Evolutionary conservation across 2,797 vertebrate species (phyloP), one percentile per base, ranked within the genome.

Genomic region (Silurus lanzhouensis): DNA sequence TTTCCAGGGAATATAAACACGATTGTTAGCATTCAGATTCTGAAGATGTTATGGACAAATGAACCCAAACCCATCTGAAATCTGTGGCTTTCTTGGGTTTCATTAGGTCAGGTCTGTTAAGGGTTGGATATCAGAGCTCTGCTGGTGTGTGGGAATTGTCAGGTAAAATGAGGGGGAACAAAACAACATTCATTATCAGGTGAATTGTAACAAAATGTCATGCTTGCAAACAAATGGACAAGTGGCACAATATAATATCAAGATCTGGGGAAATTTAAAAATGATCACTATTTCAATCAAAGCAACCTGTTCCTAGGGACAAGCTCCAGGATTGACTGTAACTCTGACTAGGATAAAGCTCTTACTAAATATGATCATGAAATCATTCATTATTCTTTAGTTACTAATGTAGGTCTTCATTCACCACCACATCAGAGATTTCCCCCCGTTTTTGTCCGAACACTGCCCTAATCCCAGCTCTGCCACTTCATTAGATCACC

Each of bases 401-500:
- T 17, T 20, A 38, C 9, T 61, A 46, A 46, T 80, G 61, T 14
- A 44, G 9, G 13, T 44, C 14, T 15, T 68, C 31, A 68, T 68
- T 57, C 46, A 57, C 46, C 46, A 31, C n/a, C 25, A 58, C 6
- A n/a, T 71, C 48, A 44, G 52, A 71, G 52, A 3, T 67, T 22
- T 13, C 19, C 13, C 7, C 7, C 1, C 25, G 2, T 27, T 48
- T 80, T 12, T 77, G 22, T 80, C 77, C 25, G 48, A 38, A 57
- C 5, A 9, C 64, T 55, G 64, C 66, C 66, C 52, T 58, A n/a
- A 82, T 71, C 27, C 63, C 60, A 25, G 52, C 52, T n/a, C 48
- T 48, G 15, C 63, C 48, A 68, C 48, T 68, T 81, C 66, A 82
- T 82, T 57, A 82, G 12, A 82, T 82, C 52, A 22, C 27, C 66